Evolutionary conservation across 2,888 invertebrate genomes (phyloP).

Genomic region (Noctuana brunneofusca): DNA sequence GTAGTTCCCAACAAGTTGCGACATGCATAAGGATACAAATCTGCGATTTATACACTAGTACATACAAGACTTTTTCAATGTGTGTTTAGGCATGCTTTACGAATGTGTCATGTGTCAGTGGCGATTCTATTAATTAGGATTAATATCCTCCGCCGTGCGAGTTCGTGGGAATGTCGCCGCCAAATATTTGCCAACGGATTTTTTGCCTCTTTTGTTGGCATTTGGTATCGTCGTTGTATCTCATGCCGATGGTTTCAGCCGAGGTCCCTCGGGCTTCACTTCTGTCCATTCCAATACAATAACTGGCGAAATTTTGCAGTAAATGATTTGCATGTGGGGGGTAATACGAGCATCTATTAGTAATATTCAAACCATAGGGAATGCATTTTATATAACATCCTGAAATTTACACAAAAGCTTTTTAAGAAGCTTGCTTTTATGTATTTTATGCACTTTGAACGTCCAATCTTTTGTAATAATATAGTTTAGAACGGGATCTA

Average conservation of each 20-base stretch:
- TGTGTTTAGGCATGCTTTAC: neutral
- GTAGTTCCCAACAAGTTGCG: neutral
- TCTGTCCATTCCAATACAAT: neutral
- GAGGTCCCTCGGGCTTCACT: neutral
- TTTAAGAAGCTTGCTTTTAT: too few species aligned
- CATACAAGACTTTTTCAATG: neutral
- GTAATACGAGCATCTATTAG: neutral
- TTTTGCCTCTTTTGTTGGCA: neutral
- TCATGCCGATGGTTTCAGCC: neutral
- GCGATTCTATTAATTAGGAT: constrained; percentile 32
- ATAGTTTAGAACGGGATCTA: neutral
- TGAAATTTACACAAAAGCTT: too few species aligned
- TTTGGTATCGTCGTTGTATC: neutral
- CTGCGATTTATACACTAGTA: neutral
- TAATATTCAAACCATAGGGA: too few species aligned
- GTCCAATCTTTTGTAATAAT: neutral
- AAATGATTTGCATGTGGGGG: neutral
- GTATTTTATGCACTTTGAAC: neutral
- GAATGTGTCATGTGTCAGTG: constrained; percentile 18
- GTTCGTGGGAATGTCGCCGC: constrained; percentile 25
- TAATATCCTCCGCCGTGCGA: constrained; percentile 22
- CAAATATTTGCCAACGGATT: constrained; percentile 2
- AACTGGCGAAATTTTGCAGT: neutral
- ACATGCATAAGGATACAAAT: neutral
- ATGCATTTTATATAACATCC: too few species aligned